Base-by-base conservation (phyloP, 2,888 invertebrate species). In the Elaeidobius kamerunicus region DNA sequence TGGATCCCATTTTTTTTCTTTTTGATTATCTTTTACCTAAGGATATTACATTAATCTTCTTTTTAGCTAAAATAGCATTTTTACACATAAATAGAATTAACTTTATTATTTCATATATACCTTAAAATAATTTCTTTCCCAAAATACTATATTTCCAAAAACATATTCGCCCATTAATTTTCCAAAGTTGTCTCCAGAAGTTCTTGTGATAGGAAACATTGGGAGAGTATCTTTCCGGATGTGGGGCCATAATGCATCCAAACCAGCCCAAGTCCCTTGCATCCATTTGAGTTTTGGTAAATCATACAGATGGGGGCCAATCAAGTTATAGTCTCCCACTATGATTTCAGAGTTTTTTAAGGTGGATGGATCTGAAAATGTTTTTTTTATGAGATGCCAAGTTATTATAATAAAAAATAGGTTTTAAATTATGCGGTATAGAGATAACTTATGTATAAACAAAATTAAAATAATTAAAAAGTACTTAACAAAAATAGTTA, bases 131-230 rank as follows among this genome's bases (percentile, higher is more conserved):
- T 72, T 64, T 41, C 78, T 68, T 61, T 78, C 79, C 42, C 70
- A 67, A 59, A 73, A 76, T 11, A 77, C 69, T 50, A 79, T 76
- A 35, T 73, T 71, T 6, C 74, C 67, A 20, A 78, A 58, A 2
- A 76, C 73, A 61, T 78, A 78, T 63, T 79, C 78, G 0, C 74
- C 69, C 74, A 79, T 79, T 16, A 75, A 66, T 43, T 60, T 59
- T 2, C 77, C 77, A 60, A 78, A 76, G 57, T 68, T 65, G 18
- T 67, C 61, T 16, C 75, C 76, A 12, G 74, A 73, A 59, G 71
- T 76, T 48, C 77, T 66, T 9, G 54, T 54, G 27, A 54, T 48
- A 14, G 51, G 47, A 48, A 44, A 54, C n/a, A 34, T 49, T 16
- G 56, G 59, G 3, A 64, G 60, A 40, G 64, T 59, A 20, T 63